phyloP scores from a whole-genome alignment of 2,113 vertebrate genomes.

The Acinonyx jubatus region DNA sequence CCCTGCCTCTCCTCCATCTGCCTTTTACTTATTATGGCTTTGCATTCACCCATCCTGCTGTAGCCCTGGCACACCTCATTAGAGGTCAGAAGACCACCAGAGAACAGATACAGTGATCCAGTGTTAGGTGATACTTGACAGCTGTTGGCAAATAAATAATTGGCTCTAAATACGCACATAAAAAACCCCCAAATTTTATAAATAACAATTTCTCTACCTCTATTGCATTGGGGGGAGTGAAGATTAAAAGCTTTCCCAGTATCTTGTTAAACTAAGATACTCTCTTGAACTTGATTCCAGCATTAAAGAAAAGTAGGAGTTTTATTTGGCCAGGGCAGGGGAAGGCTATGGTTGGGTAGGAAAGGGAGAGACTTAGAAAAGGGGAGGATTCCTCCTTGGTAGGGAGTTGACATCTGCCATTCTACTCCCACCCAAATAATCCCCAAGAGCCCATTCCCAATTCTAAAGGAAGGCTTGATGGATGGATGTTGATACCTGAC shows the following conservation, averaged over 20 bases:
- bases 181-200: background rate
- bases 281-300: background rate
- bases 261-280: background rate
- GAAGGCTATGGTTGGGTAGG: background rate
- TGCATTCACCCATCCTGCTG: too few species aligned
- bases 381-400: background rate
- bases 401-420: background rate
- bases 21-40: background rate
- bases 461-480: background rate
- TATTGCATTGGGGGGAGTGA: background rate
- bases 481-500: background rate
- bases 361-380: background rate
- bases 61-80: too few species aligned
- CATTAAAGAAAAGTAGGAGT: conserved; percentile 5
- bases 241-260: background rate
- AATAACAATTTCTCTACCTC: background rate
- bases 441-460: background rate
- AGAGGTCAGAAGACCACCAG: background rate
- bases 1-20: background rate
- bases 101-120: background rate
- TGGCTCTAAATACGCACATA: background rate
- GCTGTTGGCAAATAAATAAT: background rate
- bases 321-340: background rate
- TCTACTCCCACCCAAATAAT: background rate
- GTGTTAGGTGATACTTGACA: background rate